Percentiles rank a stretch among this genome's conserved stretches.
These are phyloP conservation scores for Aphodius granarius DNA, from an alignment of 2,888 invertebrate genomes.

Conservation along the genomic window DNA sequence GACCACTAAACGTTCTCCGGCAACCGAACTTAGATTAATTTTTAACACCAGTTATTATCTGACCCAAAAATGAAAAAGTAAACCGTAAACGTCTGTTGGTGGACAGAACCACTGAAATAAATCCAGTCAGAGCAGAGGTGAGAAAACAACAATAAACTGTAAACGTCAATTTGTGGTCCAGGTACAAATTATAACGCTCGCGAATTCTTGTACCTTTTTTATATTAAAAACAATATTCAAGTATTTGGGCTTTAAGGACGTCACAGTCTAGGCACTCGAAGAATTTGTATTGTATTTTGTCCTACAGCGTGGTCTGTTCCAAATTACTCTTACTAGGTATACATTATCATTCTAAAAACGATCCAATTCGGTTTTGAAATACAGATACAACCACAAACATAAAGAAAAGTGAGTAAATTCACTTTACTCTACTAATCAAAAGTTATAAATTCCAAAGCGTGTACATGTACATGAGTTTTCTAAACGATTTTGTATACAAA, in stretches of 20 bases:
- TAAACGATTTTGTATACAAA: no score
- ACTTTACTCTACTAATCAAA: no score
- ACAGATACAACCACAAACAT: no score
- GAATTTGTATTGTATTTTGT: neutral
- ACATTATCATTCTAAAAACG: no score
- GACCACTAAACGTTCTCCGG: no score
- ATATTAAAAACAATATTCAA: neutral
- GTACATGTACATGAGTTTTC: no score
- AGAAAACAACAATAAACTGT: slow-evolving; percentile 10
- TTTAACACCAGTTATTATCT: slow-evolving; percentile 3
- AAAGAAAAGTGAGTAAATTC: no score
- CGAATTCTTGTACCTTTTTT: neutral
- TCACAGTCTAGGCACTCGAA: neutral
- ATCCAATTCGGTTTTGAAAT: no score
- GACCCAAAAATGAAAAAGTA: slow-evolving; percentile 1
- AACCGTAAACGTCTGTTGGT: slow-evolving; percentile 4
- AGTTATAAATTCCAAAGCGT: no score
- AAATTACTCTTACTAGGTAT: no score
- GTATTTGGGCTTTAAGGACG: neutral
- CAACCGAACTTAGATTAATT: neutral
- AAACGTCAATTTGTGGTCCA: slow-evolving; percentile 1
- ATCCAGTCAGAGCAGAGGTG: slow-evolving; percentile 14
- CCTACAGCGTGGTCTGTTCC: neutral
- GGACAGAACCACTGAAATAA: neutral
- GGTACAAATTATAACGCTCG: neutral